phyloP scores from a whole-genome alignment of 2,888 invertebrate genomes.

The Scotopteryx bipunctaria region DNA sequence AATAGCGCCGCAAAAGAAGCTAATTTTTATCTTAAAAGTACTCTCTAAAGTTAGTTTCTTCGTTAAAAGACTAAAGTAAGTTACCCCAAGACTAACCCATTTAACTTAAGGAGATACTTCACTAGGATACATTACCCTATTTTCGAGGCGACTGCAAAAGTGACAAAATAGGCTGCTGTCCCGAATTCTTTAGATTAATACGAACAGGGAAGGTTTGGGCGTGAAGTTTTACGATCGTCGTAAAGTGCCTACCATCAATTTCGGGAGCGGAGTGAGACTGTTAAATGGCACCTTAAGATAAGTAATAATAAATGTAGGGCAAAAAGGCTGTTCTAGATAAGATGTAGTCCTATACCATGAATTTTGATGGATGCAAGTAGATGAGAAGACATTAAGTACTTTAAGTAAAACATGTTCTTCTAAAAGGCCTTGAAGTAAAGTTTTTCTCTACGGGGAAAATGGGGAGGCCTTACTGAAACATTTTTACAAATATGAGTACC shows the following conservation, averaged over 20 bases:
- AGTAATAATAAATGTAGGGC: constrained; percentile 29
- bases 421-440: no score
- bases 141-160: constrained; percentile 24
- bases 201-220: constrained; percentile 37
- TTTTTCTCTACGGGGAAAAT: no score
- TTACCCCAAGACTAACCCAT: background rate
- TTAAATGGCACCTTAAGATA: constrained; percentile 32
- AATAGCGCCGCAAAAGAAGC: no score
- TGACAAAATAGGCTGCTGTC: constrained; percentile 30
- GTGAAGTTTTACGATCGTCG: constrained; percentile 42
- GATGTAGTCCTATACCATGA: background rate
- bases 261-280: constrained; percentile 32
- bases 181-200: constrained; percentile 42
- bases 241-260: constrained; percentile 44
- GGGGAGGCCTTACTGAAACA: no score
- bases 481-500: no score
- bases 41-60: background rate
- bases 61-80: background rate
- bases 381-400: no score
- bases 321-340: constrained; percentile 16
- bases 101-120: constrained; percentile 1
- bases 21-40: no score
- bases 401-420: no score
- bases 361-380: no score
- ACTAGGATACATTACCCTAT: constrained; percentile 13